Conservation (phyloP, 2,888 invertebrate species). For the Apoderus coryli region DNA sequence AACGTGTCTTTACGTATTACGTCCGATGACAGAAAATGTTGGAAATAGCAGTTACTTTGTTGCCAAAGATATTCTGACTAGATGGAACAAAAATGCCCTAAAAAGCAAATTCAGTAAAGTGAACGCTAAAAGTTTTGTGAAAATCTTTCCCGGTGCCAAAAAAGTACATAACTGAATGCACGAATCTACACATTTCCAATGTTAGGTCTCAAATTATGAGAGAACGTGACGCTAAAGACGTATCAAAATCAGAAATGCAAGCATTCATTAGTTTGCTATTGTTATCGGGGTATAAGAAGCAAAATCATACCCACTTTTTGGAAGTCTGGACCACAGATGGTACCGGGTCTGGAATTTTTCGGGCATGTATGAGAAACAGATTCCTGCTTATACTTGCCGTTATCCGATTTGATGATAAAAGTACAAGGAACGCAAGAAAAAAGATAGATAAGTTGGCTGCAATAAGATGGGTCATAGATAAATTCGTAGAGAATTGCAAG, state of each 20-base stretch:
- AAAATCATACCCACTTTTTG: conserved; percentile 1
- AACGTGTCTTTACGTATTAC: conserved; percentile 10
- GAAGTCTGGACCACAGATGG: conserved; percentile 4
- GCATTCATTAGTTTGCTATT: no score
- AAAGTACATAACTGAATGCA: no score
- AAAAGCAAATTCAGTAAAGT: no score
- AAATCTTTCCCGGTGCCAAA: no score
- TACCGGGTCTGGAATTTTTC: neutral
- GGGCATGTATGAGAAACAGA: conserved; percentile 7
- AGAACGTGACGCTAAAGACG: no score
- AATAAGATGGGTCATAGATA: conserved; percentile 18
- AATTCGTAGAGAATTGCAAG: conserved; percentile 20
- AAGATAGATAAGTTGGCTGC: conserved; percentile 18
- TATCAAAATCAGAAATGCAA: no score
- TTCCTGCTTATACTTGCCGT: conserved; percentile 7
- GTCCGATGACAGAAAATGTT: conserved; percentile 8
- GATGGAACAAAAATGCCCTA: no score
- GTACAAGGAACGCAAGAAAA: conserved; percentile 12
- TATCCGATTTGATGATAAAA: conserved; percentile 11
- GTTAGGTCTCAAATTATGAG: no score
- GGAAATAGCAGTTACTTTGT: conserved; percentile 10
- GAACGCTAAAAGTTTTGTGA: no score
- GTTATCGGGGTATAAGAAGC: conserved; percentile 1
- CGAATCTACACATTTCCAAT: no score
- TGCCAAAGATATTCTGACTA: no score